Base-by-base conservation (phyloP, 2,797 vertebrate genomes). In the Graptemys geographica region DNA sequence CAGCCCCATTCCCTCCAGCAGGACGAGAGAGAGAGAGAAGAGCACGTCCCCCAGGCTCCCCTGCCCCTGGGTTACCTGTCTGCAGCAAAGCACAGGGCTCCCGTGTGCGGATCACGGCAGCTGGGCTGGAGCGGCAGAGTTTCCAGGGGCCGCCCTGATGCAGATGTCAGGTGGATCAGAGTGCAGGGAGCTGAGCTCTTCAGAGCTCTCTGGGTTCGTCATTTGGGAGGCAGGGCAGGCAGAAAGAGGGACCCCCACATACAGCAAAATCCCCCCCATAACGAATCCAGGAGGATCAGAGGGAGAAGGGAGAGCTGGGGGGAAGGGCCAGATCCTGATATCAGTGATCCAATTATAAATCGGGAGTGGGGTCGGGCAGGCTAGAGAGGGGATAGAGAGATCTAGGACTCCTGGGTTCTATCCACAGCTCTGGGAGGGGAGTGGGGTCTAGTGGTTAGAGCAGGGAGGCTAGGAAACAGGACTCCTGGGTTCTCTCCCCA, bases 141-240 rank as follows among this genome's bases (percentile, higher is more conserved):
- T 62, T 62, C 31, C 31, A 62, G 59, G 28, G 13, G 2, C 28
- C 2, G 2, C 31, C 13, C 31, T 13, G 57, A 15, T 59, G 57
- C 57, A 33, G 31, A 62, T 31, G 28, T 33, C 65, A 72, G n/a
- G 10, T 72, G n/a, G n/a, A 72, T 23, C 57, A 3, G 57, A 55
- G 4, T 55, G 55, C 8, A 55, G 55, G 55, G 55, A 62, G 57
- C 57, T 62, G 57, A 62, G 28, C 12, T 15, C 3, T 62, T 28
- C 28, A 13, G 28, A 27, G 56, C 25, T 28, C 27, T 57, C 27
- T 57, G 27, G 57, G 28, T 31, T 7, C 6, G 6, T 62, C 57
- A 31, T 2, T 31, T 1, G 12, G 57, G 28, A 28, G 28, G 12
- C 1, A 0, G 28, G 56, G 28, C 28, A 62, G 57, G 19, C 5